Evolutionary conservation across 2,888 invertebrate genomes (phyloP), one percentile per base, ranked within the genome.

Genomic region (Troglohyphantes excavatus): DNA sequence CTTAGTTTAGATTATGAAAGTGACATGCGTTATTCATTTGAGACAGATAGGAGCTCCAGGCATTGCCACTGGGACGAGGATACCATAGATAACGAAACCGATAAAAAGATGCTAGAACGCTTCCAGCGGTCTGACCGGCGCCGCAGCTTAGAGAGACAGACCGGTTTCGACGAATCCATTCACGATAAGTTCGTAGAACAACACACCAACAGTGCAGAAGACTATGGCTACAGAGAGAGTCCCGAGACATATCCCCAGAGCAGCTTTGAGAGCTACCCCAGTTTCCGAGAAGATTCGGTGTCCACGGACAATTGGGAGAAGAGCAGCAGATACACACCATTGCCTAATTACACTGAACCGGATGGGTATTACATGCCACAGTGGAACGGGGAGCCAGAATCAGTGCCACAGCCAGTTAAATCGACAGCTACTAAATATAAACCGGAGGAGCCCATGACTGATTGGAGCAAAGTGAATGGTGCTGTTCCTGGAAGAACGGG

Each of bases 61-160:
- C 87, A 91, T 27, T 91, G 82, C 75, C 79, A 90, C 19, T 81
- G 84, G 65, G 89, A 89, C 11, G 90, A 91, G 21, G 87, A 91
- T 21, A 83, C 81, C 13, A 81, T 82, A 11, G 91, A 91, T n/a
- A 67, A 43, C 33, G 91, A 91, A 63, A 46, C 79, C 5, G 88
- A 84, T 39, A 84, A 88, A 73, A 82, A 68, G 67, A 83, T 73
- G n/a, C 26, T 89, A 26, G 87, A 90, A 75, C 81, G 79, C 11
- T 91, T 86, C 27, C 83, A 90, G n/a, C 67, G 91, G 6, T 83
- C 84, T 19, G 78, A 91, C 2, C 87, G 91, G 1, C 84, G 92
- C 3, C 91, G 91, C 17, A 92, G 92, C 78, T 75, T 92, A 0
- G 92, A 92, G 65, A 59, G 92, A n/a, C 92, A 92, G 79, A 90